Evolutionary conservation across 2,113 vertebrate species (phyloP), one percentile per base, ranked within the genome.

Genomic region (Zosterops lateralis): DNA sequence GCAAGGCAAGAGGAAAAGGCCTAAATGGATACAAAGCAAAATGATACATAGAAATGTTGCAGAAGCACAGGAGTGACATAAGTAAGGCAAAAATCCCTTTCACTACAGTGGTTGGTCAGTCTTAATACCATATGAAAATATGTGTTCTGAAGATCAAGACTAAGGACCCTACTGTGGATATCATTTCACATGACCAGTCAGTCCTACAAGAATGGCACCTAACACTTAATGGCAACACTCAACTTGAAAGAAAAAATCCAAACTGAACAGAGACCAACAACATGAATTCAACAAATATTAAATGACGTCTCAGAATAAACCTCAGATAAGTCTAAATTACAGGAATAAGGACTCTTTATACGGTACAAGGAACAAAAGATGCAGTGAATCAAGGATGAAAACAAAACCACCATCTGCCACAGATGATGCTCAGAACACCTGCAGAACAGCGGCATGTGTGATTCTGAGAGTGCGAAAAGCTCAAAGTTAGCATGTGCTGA

Each of bases 261-360:
- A 51, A 47, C n/a, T 29, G 17, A 54, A 81, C 48, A 19, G 16
- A 60, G 40, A 75, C 6, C 75, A n/a, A 72, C 24, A 34, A 13
- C 8, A 51, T 0, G 0, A 54, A 51, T 54, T 44, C 4, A 12
- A 82, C 26, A 60, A 68, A 71, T 2, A 3, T 16, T 24, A 61
- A 66, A 7, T 6, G 10, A 14, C 2, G 1, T 34, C 84, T 56
- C 32, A 31, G 50, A n/a, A 73, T 10, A 58, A 21, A 88, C 31
- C 32, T 79, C 40, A 45, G 6, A 48, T 38, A 17, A 71, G 26
- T 25, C 14, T 89, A 64, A 90, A 75, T 20, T 40, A 84, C n/a
- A 60, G 3, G 5, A 88, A 53, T 12, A 54, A 66, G 7, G 17
- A 53, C 9, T 58, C 24, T 6, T 71, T 16, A 19, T 3, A 47